Conservation (phyloP, 2,888 invertebrate genomes). For the Busseola fusca region DNA sequence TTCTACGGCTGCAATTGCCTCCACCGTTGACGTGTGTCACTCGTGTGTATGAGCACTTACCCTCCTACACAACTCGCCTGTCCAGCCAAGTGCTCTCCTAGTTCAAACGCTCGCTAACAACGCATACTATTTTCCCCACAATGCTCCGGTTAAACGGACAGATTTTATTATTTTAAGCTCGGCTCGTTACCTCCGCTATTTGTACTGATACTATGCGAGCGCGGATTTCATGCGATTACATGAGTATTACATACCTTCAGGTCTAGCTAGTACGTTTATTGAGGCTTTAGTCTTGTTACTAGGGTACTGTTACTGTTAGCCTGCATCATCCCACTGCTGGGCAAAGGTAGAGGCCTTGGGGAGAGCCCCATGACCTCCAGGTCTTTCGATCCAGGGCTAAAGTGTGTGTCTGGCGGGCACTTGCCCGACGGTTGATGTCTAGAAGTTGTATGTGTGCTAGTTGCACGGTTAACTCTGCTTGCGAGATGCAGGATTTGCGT, state of each 20-base stretch:
- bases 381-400: no score
- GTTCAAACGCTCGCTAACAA: constrained; percentile 45
- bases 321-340: no score
- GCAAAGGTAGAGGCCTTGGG: no score
- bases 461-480: no score
- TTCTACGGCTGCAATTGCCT: no score
- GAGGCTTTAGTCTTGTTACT: not conserved
- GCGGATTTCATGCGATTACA: constrained; percentile 38
- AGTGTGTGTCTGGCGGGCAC: no score
- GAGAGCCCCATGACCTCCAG: no score
- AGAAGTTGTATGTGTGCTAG: no score
- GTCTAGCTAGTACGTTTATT: constrained; percentile 21
- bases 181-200: constrained; percentile 56
- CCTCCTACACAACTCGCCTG: constrained; percentile 3
- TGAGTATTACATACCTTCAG: constrained; percentile 8
- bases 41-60: not conserved
- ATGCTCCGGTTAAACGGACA: constrained; percentile 68
- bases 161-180: constrained; percentile 74
- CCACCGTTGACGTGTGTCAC: not conserved
- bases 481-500: no score
- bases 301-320: not conserved
- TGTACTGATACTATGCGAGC: constrained; percentile 48
- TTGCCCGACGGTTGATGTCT: no score
- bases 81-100: constrained; percentile 22
- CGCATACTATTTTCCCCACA: constrained; percentile 66